These are phyloP conservation scores for Microcebus lehilahytsara DNA, from an alignment of 2,113 vertebrate genomes.

Conservation along the genomic window DNA sequence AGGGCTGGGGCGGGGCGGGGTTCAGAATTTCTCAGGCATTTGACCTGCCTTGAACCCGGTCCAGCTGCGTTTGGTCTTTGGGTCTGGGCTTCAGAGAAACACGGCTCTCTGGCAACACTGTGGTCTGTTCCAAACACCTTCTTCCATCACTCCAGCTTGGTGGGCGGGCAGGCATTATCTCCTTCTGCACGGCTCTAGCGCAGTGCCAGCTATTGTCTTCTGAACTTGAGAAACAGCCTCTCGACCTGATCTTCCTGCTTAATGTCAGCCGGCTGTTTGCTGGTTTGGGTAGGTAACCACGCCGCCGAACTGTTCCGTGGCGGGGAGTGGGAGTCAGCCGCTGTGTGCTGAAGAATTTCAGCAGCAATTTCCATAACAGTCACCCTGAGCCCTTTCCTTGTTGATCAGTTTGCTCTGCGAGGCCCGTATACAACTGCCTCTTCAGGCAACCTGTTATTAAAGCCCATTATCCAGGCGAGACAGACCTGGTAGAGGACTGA, in stretches of 20 bases:
- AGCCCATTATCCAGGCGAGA: slow-evolving; percentile 79
- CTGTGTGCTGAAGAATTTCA: not conserved
- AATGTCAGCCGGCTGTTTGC: slow-evolving; percentile 18
- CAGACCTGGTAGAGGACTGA: slow-evolving; percentile 71
- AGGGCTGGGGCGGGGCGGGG: not conserved
- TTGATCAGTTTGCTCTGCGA: slow-evolving; percentile 79
- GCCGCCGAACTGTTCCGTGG: not conserved
- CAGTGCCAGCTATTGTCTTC: not conserved
- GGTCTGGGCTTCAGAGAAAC: not conserved
- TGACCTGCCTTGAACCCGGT: not conserved
- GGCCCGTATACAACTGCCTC: slow-evolving; percentile 75
- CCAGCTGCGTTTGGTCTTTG: not conserved
- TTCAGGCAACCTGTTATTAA: slow-evolving; percentile 81
- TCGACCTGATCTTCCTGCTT: slow-evolving; percentile 27
- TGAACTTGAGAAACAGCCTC: not conserved
- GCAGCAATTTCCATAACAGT: slow-evolving; percentile 61
- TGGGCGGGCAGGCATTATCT: not conserved
- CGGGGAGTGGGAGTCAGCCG: not conserved
- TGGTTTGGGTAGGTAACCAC: slow-evolving; percentile 25
- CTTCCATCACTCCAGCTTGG: not conserved
- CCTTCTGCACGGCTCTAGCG: not conserved
- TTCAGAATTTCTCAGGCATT: not conserved
- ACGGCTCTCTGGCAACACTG: not conserved
- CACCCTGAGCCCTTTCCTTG: slow-evolving; percentile 9
- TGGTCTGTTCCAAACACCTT: too few relatives aligned